phyloP scores from a whole-genome alignment of 2,888 invertebrate species.

The Pseudococcus viburni region DNA sequence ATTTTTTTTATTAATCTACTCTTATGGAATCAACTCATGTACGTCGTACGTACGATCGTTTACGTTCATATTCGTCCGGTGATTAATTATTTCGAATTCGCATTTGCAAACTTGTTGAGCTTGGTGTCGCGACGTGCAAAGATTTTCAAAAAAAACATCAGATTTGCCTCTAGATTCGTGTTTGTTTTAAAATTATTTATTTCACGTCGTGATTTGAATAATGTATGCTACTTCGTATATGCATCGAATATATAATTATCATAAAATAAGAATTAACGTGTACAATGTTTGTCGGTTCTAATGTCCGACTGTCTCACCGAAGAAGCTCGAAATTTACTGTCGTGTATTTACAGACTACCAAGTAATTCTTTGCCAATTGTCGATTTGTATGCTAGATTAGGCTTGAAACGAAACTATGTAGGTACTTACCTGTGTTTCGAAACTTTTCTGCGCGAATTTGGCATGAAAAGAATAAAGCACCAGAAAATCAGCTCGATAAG shows the following conservation, averaged over 20 bases:
- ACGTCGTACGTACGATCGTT: not conserved
- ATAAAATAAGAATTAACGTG: not conserved
- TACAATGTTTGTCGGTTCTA: not conserved
- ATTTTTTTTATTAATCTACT: not conserved
- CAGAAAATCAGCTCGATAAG: not conserved
- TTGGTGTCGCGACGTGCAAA: not conserved
- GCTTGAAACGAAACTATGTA: not conserved
- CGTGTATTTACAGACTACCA: not conserved
- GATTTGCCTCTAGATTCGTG: not conserved
- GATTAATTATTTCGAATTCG: not conserved
- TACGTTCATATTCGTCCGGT: not conserved
- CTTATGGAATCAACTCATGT: constrained; percentile 17
- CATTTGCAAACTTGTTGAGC: not conserved
- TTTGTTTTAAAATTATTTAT: constrained; percentile 24
- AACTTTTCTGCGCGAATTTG: not conserved
- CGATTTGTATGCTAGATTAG: not conserved
- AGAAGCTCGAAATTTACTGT: not conserved
- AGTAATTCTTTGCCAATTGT: not conserved
- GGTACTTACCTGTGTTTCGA: not conserved
- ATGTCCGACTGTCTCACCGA: not conserved
- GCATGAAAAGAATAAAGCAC: not conserved
- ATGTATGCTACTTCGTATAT: not conserved
- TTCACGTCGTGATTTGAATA: constrained; percentile 21
- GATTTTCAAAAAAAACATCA: not conserved
- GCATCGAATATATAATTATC: not conserved